Percentiles rank a stretch among this genome's conserved stretches.
Evolutionary conservation across 2,888 invertebrate genomes (phyloP).

Genomic region (Actias luna): DNA sequence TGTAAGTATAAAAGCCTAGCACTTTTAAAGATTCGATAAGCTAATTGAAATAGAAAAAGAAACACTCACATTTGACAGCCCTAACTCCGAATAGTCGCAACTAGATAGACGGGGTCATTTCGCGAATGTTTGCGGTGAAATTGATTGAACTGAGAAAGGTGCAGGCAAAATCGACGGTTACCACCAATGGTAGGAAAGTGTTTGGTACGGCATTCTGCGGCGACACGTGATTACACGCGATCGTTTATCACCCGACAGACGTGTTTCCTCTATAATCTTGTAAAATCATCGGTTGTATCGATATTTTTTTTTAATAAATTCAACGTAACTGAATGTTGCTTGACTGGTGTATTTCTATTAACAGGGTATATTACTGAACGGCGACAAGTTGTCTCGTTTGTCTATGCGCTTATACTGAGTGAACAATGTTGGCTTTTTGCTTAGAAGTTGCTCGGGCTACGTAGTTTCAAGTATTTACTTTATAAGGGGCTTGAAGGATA

Average conservation of each 20-base stretch:
- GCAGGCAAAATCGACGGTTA: slow-evolving; percentile 24
- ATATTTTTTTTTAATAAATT: slow-evolving; percentile 3
- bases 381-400: background rate
- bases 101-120: slow-evolving; percentile 27
- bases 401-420: background rate
- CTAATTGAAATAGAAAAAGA: background rate
- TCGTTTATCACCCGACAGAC: slow-evolving; percentile 11
- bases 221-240: slow-evolving; percentile 46
- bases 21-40: background rate
- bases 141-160: slow-evolving; percentile 38
- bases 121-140: slow-evolving; percentile 52
- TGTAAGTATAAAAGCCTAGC: too few relatives aligned
- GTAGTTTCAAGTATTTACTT: background rate
- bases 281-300: slow-evolving; percentile 8
- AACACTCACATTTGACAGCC: background rate
- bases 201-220: slow-evolving; percentile 40
- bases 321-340: background rate
- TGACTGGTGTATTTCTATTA: background rate
- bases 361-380: background rate
- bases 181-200: slow-evolving; percentile 45
- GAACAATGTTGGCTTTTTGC: background rate
- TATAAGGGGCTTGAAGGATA: too few relatives aligned
- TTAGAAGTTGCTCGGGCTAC: background rate
- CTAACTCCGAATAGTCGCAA: slow-evolving; percentile 11
- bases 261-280: slow-evolving; percentile 13